Evolutionary conservation across 1,140 invertebrate genomes (phyloP), one percentile per base, ranked within the genome.

Genomic region (Calliphora vicina): DNA sequence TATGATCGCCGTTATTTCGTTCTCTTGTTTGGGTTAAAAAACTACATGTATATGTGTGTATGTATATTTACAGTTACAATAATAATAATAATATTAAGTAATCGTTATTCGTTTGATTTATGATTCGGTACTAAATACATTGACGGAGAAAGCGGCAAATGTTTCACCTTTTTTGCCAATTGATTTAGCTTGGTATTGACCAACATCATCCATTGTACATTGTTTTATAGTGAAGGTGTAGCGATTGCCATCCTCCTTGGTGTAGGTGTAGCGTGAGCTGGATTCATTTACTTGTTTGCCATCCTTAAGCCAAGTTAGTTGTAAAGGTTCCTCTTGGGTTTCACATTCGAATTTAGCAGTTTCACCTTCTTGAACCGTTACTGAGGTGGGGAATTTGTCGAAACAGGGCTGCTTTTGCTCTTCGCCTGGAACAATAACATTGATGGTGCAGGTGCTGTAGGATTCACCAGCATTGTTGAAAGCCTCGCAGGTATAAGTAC

Each of bases 381-480:
- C 93, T 84, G 97, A 99, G 86, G 94, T 92, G 83, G 98, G 97
- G 94, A 97, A 99, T 92, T 94, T 95, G 90, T 93, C 93, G 93
- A 98, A 97, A 87, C 94, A 93, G 86, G 97, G 97, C 88, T 94
- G 94, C 88, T 95, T 95, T 26, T 94, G 92, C 88, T 96, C 94
- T 92, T 98, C 97, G 84, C 96, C 97, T 61, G 97, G 96, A 86
- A 98, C 97, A 84, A 93, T 88, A 80, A 98, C 97, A 87, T 95
- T 94, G 82, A 98, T 92, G 84, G 96, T 95, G 91, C 97, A 97
- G 86, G 96, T 96, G 89, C 96, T 97, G 92, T 97, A 98, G 81
- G 96, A 96, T 92, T 99, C 97, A 83, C 97, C 97, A 81, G 94
- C 95, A 91, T 98, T 96, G 91, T 98, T 98, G 92, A 98, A 98